Conservation (phyloP, 2,113 vertebrate species). For the Percopsis transmontana region DNA sequence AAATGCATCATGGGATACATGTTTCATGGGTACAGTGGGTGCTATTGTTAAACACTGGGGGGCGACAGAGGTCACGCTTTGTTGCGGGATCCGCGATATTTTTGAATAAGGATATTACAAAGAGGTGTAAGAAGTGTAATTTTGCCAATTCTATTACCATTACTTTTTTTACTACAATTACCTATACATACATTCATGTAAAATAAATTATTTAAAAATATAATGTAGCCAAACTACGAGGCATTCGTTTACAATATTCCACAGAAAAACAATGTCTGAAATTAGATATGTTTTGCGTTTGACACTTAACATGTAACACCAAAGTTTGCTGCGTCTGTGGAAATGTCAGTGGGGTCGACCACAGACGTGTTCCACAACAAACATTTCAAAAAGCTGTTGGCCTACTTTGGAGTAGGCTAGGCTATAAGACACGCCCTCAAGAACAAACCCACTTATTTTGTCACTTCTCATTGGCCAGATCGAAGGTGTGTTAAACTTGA, state of each 20-base stretch:
- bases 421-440: slow-evolving; percentile 53
- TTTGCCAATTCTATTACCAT: too few relatives aligned
- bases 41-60: slow-evolving; percentile 23
- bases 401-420: rapidly evolving
- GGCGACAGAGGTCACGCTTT: slow-evolving; percentile 28
- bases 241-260: not conserved
- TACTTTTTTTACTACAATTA: not conserved
- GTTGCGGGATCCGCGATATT: not conserved
- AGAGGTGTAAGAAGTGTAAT: too few relatives aligned
- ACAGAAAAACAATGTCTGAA: not conserved
- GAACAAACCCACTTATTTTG: slow-evolving; percentile 47
- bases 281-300: slow-evolving; percentile 19
- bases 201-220: too few relatives aligned
- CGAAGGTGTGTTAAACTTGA: slow-evolving; percentile 69
- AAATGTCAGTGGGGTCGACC: slow-evolving; percentile 60
- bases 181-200: too few relatives aligned
- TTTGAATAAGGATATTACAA: too few relatives aligned
- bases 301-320: slow-evolving; percentile 22
- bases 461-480: slow-evolving; percentile 60
- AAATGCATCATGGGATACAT: slow-evolving; percentile 66
- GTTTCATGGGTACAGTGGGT: not conserved
- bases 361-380: slow-evolving; percentile 16
- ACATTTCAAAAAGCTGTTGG: not conserved
- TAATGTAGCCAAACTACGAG: not conserved
- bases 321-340: slow-evolving; percentile 33